phyloP scores from a whole-genome alignment of 1,140 invertebrate species.

The Neuroterus valhalla region DNA sequence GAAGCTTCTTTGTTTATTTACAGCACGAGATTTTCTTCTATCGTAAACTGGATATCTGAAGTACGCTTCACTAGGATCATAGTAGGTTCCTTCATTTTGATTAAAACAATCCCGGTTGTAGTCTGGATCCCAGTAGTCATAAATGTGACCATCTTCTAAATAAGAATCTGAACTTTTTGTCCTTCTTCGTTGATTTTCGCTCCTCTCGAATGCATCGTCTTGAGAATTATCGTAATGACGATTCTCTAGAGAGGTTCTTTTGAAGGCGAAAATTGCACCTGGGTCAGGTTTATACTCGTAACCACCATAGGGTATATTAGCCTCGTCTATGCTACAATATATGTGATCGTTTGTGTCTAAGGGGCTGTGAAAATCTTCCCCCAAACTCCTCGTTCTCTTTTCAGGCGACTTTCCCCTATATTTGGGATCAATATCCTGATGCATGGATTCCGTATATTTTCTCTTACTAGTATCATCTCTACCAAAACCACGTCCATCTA shows the following conservation, averaged over 20 bases:
- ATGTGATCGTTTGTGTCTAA: constrained; percentile 63
- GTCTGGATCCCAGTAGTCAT: constrained; percentile 56
- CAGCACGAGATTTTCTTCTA: neutral
- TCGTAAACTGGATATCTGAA: constrained; percentile 16
- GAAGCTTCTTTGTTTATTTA: constrained; percentile 47
- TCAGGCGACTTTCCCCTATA: constrained; percentile 40
- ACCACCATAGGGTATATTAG: constrained; percentile 50
- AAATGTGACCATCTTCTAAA: constrained; percentile 52
- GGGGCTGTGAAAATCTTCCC: constrained; percentile 54
- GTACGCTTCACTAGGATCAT: constrained; percentile 7
- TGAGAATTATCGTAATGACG: constrained; percentile 36
- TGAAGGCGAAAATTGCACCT: constrained; percentile 44
- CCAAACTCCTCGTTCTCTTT: constrained; percentile 45
- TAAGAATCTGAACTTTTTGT: constrained; percentile 67
- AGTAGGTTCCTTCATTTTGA: constrained; percentile 13
- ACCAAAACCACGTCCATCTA: constrained; percentile 32
- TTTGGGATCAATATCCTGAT: constrained; percentile 49
- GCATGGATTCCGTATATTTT: constrained; percentile 57
- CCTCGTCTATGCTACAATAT: constrained; percentile 70
- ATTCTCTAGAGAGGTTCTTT: constrained; percentile 44
- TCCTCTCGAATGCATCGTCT: constrained; percentile 23
- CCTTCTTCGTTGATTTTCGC: constrained; percentile 45
- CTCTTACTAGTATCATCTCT: constrained; percentile 54
- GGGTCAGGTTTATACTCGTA: constrained; percentile 47
- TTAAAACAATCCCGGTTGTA: constrained; percentile 40